Evolutionary conservation across 2,113 vertebrate species (phyloP), one percentile per base, ranked within the genome.

Genomic region (Ceuthmochares aereus): DNA sequence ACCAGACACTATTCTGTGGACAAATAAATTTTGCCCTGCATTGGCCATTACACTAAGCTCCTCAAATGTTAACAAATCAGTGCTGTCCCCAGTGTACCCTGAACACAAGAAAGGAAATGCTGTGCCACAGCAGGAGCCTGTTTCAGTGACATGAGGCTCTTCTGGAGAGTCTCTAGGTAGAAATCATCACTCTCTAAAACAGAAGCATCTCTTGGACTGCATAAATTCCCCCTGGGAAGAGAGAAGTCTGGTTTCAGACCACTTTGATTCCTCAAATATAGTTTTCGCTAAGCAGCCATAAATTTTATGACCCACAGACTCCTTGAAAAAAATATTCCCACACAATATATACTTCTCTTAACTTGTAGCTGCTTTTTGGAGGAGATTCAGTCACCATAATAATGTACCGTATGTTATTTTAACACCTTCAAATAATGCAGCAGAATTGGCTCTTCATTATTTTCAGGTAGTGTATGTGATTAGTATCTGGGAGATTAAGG

Each of bases 401-500:
- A 4, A 14, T 29, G 3, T 54, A 18, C 32, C 42, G 12, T 21
- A 59, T 20, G 8, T 6, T 9, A 43, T 66, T 94, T 76, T 68
- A 79, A 55, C 19, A 63, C 22, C 23, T 80, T 58, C 32, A 62
- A 14, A 64, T 47, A 34, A 18, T 83, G 14, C 16, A 70, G 21
- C 22, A 36, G 10, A n/a, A 51, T 7, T 64, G 20, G 7, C 22
- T 22, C 7, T 60, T 86, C 22, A 12, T 55, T 74, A 62, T 74
- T 67, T 67, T 77, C 18, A 42, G 17, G 25, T 13, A 63, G 14
- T 0, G 2, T 34, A 15, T 66, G 21, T 0, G 0, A n/a, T 80
- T 79, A 72, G 15, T 89, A 30, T 30, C 5, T 62, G 16, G 25
- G 27, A 69, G 18, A 25, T 47, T 26, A 67, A 70, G 19, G 5